Base-by-base conservation (phyloP, 2,888 invertebrate species). In the Mellilla xanthometata region DNA sequence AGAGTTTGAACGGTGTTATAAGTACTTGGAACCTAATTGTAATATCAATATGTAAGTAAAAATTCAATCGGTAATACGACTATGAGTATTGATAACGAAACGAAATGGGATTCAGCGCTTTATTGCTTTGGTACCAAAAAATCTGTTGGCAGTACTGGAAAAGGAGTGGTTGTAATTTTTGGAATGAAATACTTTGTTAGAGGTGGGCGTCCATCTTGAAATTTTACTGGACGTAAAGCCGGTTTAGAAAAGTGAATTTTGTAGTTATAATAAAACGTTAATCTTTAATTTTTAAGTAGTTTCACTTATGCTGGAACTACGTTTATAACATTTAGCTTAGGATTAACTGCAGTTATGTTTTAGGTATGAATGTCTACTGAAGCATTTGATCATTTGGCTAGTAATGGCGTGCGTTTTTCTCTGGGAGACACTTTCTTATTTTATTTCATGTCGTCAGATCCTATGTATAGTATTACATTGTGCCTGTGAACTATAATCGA, bases 161-260 rank as follows among this genome's bases (percentile, higher is more conserved):
- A 58, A 58, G 58, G 58, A 58, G 58, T 58, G 58, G 58, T 57
- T 50, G 54, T 50, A 35, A 50, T 50, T 38, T 38, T 44, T 48
- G 52, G 39, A 44, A 26, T 42, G 28, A 43, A 36, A 22, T 49
- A 43, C 38, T 33, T 58, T 74, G 76, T 92, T 91, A 92, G 91
- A 92, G 91, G 92, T 92, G 92, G 91, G 93, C 93, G 93, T 94
- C 94, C 94, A 94, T 94, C 93, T 94, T 94, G 94, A 92, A 72
- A 93, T 92, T 92, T 91, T 91, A 90, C 91, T 92, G 91, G 91
- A 91, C 92, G 91, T 92, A 93, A 55, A 93, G 93, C 94, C 94
- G 94, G 94, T 92, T 90, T 85, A 89, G 90, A 84, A 88, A 85
- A 87, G 84, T 87, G 87, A 80, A 81, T 81, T 83, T 86, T 85